These are phyloP conservation scores for Lasioglossum villosulum DNA, from an alignment of 2,888 invertebrate genomes.

Conservation along the genomic window DNA sequence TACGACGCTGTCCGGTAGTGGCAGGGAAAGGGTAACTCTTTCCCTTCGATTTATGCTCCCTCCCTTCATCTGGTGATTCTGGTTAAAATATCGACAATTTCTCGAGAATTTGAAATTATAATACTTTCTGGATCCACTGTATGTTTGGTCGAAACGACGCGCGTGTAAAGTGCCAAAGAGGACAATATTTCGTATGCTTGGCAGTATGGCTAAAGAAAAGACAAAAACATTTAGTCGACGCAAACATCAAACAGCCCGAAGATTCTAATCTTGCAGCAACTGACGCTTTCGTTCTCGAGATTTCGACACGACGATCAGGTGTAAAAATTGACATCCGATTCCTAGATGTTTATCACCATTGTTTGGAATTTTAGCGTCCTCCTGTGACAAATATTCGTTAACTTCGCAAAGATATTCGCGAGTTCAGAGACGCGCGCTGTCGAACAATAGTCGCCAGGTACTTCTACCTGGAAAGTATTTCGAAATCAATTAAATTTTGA, in stretches of 20 bases:
- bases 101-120: too few species aligned
- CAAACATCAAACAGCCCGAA: background rate
- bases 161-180: background rate
- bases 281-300: background rate
- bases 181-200: background rate
- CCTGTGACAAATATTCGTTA: slow-evolving; percentile 1
- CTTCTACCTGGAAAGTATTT: too few species aligned
- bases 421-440: background rate
- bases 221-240: background rate
- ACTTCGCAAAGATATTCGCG: background rate
- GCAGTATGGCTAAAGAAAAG: background rate
- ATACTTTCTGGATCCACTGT: too few species aligned
- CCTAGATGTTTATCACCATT: slow-evolving; percentile 4
- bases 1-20: too few species aligned
- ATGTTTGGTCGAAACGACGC: background rate
- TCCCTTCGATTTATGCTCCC: too few species aligned
- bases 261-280: background rate
- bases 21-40: too few species aligned
- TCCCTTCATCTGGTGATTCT: too few species aligned
- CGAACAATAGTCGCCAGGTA: too few species aligned
- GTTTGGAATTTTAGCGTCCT: background rate
- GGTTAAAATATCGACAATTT: too few species aligned
- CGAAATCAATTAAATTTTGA: too few species aligned
- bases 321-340: slow-evolving; percentile 3
- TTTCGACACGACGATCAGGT: background rate